Percentiles rank a stretch among this genome's conserved stretches.
Evolutionary conservation across 2,113 vertebrate species (phyloP).

Genomic region (Setophaga petechia): DNA sequence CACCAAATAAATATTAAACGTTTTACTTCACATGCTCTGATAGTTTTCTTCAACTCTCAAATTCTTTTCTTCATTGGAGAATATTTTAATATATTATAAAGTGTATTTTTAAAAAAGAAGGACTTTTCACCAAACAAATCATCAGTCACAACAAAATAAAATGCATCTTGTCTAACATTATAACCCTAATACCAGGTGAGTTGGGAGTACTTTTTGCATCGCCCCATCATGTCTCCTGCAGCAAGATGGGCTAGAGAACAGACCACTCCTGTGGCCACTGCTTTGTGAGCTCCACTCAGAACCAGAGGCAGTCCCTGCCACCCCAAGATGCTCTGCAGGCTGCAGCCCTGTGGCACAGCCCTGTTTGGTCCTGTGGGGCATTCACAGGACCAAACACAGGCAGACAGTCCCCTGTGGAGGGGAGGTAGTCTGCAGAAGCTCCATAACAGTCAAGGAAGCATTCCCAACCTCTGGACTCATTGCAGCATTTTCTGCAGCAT

Average conservation of each 20-base stretch:
- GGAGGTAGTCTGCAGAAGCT: background rate
- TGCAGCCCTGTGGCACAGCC: background rate
- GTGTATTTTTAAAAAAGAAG: background rate
- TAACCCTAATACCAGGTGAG: background rate
- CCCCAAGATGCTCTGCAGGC: background rate
- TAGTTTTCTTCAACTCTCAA: background rate
- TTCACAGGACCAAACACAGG: background rate
- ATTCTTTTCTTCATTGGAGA: background rate
- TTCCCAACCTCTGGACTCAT: background rate
- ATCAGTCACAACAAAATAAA: background rate
- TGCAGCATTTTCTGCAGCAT: background rate
- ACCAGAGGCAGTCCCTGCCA: background rate
- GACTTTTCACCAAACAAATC: background rate
- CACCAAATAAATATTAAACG: background rate
- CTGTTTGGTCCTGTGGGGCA: accelerated
- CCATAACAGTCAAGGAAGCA: background rate
- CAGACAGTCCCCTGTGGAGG: too few species aligned
- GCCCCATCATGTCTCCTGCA: background rate
- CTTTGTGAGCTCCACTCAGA: background rate
- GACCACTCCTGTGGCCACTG: background rate
- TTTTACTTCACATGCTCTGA: background rate
- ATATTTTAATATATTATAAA: background rate
- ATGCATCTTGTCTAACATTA: background rate
- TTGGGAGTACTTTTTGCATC: background rate
- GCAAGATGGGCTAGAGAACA: background rate